A percentile compares a stretch with the other conserved stretches of the same genome.
These are phyloP conservation scores for Panzeria rudis DNA, from an alignment of 2,888 invertebrate genomes.

Conservation along the genomic window DNA sequence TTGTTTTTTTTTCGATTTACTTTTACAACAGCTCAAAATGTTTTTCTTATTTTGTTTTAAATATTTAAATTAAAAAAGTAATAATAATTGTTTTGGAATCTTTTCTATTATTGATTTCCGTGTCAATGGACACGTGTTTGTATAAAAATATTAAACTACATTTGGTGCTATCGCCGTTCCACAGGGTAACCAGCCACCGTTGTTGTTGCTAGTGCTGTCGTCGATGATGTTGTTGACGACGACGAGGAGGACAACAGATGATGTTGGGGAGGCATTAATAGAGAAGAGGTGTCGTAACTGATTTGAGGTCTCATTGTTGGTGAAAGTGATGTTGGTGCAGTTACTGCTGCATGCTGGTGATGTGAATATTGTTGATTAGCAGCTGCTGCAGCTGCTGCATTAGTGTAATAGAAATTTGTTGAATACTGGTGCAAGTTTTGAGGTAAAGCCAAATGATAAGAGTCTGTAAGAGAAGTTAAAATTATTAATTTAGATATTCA, in stretches of 20 bases:
- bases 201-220: slow-evolving; percentile 39
- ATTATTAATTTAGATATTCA: slow-evolving; percentile 5
- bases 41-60: slow-evolving; percentile 31
- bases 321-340: slow-evolving; percentile 61
- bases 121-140: slow-evolving; percentile 36
- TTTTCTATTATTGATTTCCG: slow-evolving; percentile 33
- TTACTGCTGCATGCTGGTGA: slow-evolving; percentile 68
- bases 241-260: slow-evolving; percentile 49
- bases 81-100: slow-evolving; percentile 43
- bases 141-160: slow-evolving; percentile 57
- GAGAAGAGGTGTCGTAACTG: slow-evolving; percentile 62
- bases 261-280: slow-evolving; percentile 63
- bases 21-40: slow-evolving; percentile 53
- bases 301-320: slow-evolving; percentile 70
- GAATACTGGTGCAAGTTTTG: slow-evolving; percentile 72
- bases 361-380: slow-evolving; percentile 59
- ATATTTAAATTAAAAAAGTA: slow-evolving; percentile 56
- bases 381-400: slow-evolving; percentile 58
- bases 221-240: slow-evolving; percentile 36
- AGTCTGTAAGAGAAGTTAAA: slow-evolving; percentile 56
- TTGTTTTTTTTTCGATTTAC: slow-evolving; percentile 40
- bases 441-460: slow-evolving; percentile 69
- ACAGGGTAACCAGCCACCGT: slow-evolving; percentile 43
- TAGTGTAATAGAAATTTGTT: slow-evolving; percentile 69
- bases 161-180: slow-evolving; percentile 71